Evolutionary conservation across 2,797 vertebrate genomes (phyloP).

Genomic region (Macrochelys suwanniensis): DNA sequence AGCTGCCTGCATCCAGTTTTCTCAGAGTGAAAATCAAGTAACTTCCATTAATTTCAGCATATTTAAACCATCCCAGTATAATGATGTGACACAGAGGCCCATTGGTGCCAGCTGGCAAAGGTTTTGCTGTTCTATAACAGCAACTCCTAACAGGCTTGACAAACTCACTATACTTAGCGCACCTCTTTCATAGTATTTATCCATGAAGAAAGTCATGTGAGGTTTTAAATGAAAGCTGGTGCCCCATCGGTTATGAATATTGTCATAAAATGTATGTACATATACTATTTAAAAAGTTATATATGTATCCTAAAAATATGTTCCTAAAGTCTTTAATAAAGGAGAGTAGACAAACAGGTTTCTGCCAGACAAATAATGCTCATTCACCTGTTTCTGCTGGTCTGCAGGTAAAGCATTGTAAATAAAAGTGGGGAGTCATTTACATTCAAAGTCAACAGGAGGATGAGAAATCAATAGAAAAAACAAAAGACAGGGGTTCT

Average conservation of each 20-base stretch:
- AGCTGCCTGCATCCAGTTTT: not conserved
- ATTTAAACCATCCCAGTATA: not conserved
- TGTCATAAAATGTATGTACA: not conserved
- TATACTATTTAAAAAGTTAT: too few relatives aligned
- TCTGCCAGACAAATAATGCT: not conserved
- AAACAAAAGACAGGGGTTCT: not conserved
- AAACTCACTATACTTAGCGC: not conserved
- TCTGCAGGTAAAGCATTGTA: not conserved
- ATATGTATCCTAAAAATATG: not conserved
- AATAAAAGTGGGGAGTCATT: not conserved
- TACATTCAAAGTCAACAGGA: not conserved
- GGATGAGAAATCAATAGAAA: not conserved
- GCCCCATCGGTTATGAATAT: not conserved
- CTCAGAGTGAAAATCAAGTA: not conserved
- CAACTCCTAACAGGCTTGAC: not conserved
- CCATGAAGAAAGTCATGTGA: not conserved
- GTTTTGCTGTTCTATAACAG: not conserved
- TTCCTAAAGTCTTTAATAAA: not conserved
- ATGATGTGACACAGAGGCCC: not conserved
- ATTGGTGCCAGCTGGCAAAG: not conserved
- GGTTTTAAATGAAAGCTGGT: not conserved
- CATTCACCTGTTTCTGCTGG: not conserved
- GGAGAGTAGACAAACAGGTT: not conserved
- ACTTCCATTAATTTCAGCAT: not conserved
- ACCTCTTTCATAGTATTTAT: not conserved